phyloP scores from a whole-genome alignment of 1,140 invertebrate genomes.

The Drosophila subobscura region DNA sequence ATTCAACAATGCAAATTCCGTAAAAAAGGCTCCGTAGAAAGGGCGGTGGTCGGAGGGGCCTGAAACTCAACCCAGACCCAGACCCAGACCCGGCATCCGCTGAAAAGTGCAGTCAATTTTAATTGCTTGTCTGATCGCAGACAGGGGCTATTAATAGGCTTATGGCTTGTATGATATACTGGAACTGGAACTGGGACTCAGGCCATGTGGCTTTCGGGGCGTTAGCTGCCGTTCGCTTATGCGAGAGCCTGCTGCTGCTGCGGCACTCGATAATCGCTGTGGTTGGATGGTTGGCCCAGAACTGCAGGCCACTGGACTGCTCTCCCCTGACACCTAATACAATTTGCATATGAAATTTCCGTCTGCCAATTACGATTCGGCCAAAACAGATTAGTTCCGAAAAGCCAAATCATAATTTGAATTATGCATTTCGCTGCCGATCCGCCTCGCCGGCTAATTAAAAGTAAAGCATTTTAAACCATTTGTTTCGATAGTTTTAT shows the following conservation, averaged over 20 bases:
- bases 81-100: constrained; percentile 34
- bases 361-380: constrained; percentile 60
- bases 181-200: constrained; percentile 23
- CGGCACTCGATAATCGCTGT: constrained; percentile 65
- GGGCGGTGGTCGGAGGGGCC: background rate
- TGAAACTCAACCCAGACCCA: background rate
- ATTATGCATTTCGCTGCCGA: constrained; percentile 57
- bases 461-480: constrained; percentile 50
- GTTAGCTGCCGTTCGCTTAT: constrained; percentile 51
- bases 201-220: constrained; percentile 57
- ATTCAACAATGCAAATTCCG: constrained; percentile 58
- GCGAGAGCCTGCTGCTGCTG: constrained; percentile 26
- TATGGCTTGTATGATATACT: constrained; percentile 76
- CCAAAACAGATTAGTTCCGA: constrained; percentile 61
- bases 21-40: background rate
- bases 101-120: constrained; percentile 80
- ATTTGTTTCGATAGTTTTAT: constrained; percentile 42
- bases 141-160: constrained; percentile 78
- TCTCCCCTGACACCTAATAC: constrained; percentile 50
- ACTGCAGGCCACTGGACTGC: background rate
- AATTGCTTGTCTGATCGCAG: constrained; percentile 78
- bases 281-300: constrained; percentile 24
- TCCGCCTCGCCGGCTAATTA: constrained; percentile 34
- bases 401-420: constrained; percentile 73
- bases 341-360: constrained; percentile 56